phyloP scores from a whole-genome alignment of 2,888 invertebrate species.

The Rapana venosa region DNA sequence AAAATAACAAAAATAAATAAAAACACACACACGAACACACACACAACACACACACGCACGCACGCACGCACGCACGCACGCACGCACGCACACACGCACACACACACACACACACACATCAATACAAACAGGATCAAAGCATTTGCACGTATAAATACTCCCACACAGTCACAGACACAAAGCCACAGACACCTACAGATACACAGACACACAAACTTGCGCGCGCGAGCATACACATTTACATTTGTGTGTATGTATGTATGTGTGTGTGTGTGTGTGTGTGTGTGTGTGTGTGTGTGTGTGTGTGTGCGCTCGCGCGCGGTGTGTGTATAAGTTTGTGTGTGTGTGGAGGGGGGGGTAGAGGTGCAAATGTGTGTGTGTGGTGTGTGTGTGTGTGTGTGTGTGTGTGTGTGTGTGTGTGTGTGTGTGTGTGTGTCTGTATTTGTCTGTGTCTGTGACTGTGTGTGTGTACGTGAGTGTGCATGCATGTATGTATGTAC shows the following conservation, averaged over 20 bases:
- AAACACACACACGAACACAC: constrained; percentile 23
- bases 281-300: neutral
- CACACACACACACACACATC: too few relatives aligned
- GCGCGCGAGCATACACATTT: too few relatives aligned
- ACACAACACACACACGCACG: neutral
- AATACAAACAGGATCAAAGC: too few relatives aligned
- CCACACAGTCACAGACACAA: too few relatives aligned
- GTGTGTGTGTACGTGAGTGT: neutral
- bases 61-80: neutral
- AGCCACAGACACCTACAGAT: too few relatives aligned
- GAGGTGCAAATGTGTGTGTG: neutral
- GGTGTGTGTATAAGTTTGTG: too few relatives aligned
- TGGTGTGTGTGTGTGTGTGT: neutral
- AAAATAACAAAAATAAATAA: too few relatives aligned
- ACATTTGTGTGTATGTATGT: neutral
- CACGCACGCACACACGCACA: too few relatives aligned
- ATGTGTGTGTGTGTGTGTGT: neutral
- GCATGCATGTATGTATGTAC: neutral
- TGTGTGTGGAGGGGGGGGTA: neutral
- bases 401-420: neutral
- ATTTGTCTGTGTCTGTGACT: neutral
- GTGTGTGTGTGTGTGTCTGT: neutral
- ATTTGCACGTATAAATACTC: too few relatives aligned
- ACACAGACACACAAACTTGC: too few relatives aligned
- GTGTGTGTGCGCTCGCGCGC: neutral